These are phyloP conservation scores for Boleophthalmus pectinirostris DNA, from an alignment of 2,113 vertebrate species.

Conservation along the genomic window DNA sequence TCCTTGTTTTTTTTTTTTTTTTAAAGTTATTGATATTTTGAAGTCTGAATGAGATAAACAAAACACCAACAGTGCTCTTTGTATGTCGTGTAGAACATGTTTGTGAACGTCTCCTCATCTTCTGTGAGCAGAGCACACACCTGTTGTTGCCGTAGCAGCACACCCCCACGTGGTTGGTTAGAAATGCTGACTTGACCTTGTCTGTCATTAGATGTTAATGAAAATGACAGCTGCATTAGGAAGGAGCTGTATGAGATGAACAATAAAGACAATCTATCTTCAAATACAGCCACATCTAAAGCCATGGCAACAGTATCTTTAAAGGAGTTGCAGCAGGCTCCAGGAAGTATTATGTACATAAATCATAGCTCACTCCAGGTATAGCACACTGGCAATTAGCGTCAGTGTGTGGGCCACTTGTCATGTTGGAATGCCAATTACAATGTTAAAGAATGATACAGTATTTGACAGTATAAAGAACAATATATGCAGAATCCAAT, in stretches of 20 bases:
- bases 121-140: constrained; percentile 5
- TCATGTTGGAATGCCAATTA: neutral
- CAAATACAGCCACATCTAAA: constrained; percentile 60
- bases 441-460: neutral
- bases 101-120: neutral
- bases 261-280: constrained; percentile 66
- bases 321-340: constrained; percentile 39
- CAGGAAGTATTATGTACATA: constrained; percentile 52
- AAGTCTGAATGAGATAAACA: no score
- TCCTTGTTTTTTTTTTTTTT: no score
- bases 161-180: constrained; percentile 8
- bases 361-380: constrained; percentile 40
- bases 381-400: constrained; percentile 35
- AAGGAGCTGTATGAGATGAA: constrained; percentile 27
- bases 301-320: constrained; percentile 47
- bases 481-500: neutral
- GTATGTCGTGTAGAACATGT: neutral
- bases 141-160: constrained; percentile 3
- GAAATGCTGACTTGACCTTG: constrained; percentile 27
- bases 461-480: neutral
- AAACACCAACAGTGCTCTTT: no score
- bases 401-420: constrained; percentile 23
- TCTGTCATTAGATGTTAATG: constrained; percentile 29
- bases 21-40: no score
- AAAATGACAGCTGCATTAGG: constrained; percentile 44